Evolutionary conservation across 2,113 vertebrate genomes (phyloP), one percentile per base, ranked within the genome.

Genomic region (Ancistrus triradiatus): DNA sequence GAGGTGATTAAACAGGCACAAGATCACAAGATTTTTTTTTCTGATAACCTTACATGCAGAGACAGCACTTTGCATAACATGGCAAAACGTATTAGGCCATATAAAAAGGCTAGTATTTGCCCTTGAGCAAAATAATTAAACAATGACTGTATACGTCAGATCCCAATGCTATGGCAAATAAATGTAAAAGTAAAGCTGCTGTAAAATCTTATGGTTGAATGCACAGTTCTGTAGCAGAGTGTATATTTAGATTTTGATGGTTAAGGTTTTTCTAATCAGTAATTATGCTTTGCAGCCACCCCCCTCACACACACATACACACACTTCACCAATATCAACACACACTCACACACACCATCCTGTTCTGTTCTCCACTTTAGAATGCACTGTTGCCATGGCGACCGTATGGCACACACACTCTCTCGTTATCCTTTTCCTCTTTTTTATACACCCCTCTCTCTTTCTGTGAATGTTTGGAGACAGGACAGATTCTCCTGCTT

Each of bases 321-420:
- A 37, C 35, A 37, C 35, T 21, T 40, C 49, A 48, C 51, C 69
- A 72, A 67, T 62, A 68, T 58, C 49, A 57, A 55, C 65, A 61
- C 74, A 50, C 4, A 49, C 63, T 42, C 24, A 21, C 58, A 60
- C 17, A 22, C 68, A 56, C 51, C 52, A 68, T 71, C 35, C 55
- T 68, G 64, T 71, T 86, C 71, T 78, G 68, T 76, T 78, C 63
- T 77, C 80, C 77, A 83, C 82, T 84, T 85, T 80, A 78, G 83
- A 87, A 86, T 84, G 78, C 81, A 73, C 81, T 86, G 84, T 88
- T 89, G 84, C 86, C 84, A 87, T 86, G 84, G 81, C 51, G 22
- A 88, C 76, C 72, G 74, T 69, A 72, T 49, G 75, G 80, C 77
- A 74, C 81, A 84, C 81, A 84, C 78, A 71, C 81, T 85, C 63